A percentile compares a stretch with the other conserved stretches of the same genome.
These are phyloP conservation scores for Oasisia sp. DNA, from an alignment of 2,888 invertebrate species.

Conservation along the genomic window DNA sequence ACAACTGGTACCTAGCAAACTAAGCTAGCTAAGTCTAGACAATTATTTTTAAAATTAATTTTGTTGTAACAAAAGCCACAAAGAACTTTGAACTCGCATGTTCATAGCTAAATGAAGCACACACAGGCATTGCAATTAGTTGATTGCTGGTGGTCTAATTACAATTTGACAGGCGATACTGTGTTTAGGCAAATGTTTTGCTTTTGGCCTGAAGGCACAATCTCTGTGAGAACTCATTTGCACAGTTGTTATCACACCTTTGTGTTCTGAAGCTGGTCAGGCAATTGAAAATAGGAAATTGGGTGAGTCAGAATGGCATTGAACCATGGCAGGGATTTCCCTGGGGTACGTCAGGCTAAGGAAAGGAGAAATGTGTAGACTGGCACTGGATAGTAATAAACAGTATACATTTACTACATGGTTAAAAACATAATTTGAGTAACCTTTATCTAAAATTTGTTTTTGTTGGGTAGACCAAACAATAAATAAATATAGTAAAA, in stretches of 20 bases:
- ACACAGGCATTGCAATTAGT: not conserved
- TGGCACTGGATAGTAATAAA: not conserved
- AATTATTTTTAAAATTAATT: not conserved
- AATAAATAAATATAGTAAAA: too few relatives aligned
- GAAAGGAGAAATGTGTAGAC: not conserved
- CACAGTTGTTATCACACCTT: constrained; percentile 8
- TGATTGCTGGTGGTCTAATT: not conserved
- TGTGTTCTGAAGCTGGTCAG: not conserved
- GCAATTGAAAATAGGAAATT: constrained; percentile 13
- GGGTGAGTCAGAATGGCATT: not conserved
- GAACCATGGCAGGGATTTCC: not conserved
- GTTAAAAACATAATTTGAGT: too few relatives aligned
- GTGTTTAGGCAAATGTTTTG: not conserved
- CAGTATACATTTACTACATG: not conserved
- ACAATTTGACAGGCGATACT: not conserved
- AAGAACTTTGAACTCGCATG: not conserved
- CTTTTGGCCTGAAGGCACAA: not conserved
- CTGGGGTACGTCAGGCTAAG: not conserved
- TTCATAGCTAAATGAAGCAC: not conserved
- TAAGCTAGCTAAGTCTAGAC: not conserved
- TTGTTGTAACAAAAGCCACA: not conserved
- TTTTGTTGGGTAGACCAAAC: too few relatives aligned
- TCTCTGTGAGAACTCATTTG: not conserved
- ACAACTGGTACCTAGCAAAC: not conserved
- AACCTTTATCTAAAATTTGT: too few relatives aligned